Percentiles rank a stretch among this genome's conserved stretches.
These are phyloP conservation scores for Philopotamus ludificatus DNA, from an alignment of 1,140 invertebrate species.

Conservation along the genomic window DNA sequence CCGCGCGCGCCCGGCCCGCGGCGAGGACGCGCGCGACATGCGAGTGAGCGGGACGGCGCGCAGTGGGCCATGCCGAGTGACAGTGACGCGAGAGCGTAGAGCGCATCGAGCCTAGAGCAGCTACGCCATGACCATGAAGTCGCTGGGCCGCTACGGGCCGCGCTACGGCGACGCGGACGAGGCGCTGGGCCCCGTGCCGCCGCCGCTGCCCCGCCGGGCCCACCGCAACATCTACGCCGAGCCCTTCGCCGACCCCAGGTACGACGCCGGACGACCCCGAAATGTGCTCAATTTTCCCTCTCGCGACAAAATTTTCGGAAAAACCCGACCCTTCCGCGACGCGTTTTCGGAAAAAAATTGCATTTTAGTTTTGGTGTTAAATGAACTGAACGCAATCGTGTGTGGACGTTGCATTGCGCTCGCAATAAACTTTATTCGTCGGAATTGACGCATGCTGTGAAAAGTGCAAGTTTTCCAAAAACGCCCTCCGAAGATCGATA, in stretches of 20 bases:
- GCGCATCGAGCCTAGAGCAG: constrained; percentile 34
- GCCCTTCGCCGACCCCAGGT: constrained; percentile 57
- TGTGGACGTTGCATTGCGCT: neutral
- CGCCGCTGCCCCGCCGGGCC: constrained; percentile 54
- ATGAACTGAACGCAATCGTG: neutral
- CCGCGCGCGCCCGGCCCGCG: neutral
- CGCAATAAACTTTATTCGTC: constrained; percentile 8
- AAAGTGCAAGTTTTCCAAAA: too few relatives aligned
- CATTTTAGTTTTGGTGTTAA: too few relatives aligned
- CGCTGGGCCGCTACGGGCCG: constrained; percentile 52
- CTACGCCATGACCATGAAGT: constrained; percentile 56
- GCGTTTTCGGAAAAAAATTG: too few relatives aligned
- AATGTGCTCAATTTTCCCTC: constrained; percentile 8
- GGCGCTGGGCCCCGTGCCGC: constrained; percentile 55
- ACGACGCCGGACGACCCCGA: constrained; percentile 32
- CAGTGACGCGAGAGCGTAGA: constrained; percentile 42
- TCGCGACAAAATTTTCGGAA: neutral
- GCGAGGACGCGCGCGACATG: neutral
- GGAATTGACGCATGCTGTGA: constrained; percentile 18
- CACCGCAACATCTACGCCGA: constrained; percentile 57
- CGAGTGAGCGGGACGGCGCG: constrained; percentile 5
- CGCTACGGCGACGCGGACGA: constrained; percentile 54
- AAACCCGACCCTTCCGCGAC: neutral
- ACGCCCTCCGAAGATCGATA: too few relatives aligned
- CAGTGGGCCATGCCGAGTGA: neutral